Evolutionary conservation across 2,888 invertebrate species (phyloP), one percentile per base, ranked within the genome.

Genomic region (Itoplectis maculator): DNA sequence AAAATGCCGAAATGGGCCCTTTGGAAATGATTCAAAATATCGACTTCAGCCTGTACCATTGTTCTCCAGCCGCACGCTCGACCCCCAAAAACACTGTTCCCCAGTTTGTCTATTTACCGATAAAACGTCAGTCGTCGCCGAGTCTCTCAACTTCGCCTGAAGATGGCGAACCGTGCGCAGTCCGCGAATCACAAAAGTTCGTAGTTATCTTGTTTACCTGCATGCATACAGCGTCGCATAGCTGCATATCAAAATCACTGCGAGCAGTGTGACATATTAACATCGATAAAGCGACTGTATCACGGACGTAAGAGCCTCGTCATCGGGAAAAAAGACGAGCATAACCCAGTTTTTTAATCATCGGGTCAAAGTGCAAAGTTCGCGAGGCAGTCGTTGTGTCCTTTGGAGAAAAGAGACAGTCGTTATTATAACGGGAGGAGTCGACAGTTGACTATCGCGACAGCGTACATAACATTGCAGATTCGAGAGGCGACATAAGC

Each of bases 361-460:
- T 59, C 79, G 70, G 85, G 78, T 66, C 84, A 74, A 83, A 84
- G 85, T 79, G 68, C 83, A 76, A 82, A 79, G 82, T 65, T 49
- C 81, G 61, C 11, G 63, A 20, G 54, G 45, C 29, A 47, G 45
- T 42, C 37, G 47, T 18, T 70, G 59, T 65, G 68, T 80, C 40
- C 20, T 54, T 56, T 20, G 35, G 9, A 15, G 40, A 15, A 47
- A 23, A 49, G 11, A 61, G 35, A 47, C n/a, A 35, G 6, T 42
- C 5, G 42, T 7, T 15, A 77, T 45, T 70, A 56, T 61, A 2
- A 3, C 42, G 20, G 56, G 45, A 54, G 13, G 63, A 23, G 40
- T 18, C 54, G n/a, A 20, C 23, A 56, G 69, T 69, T 75, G 35
- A 45, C 54, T 5, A 47, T 73, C 11, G n/a, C 49, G 35, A 35